These are phyloP conservation scores for Piprites chloris DNA, from an alignment of 2,113 vertebrate genomes.

Conservation along the genomic window DNA sequence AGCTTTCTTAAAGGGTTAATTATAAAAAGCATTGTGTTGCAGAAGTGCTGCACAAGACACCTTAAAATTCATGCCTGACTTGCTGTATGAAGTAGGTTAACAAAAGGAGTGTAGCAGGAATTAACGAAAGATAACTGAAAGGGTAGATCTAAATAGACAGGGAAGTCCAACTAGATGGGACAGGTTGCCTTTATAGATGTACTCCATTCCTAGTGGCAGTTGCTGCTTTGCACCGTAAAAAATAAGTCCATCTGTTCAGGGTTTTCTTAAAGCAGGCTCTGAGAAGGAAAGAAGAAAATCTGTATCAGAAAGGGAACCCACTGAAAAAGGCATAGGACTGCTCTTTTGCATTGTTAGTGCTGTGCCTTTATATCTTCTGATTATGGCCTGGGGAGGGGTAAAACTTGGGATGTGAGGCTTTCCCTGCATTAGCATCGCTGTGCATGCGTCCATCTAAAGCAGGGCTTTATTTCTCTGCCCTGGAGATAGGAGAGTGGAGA, in stretches of 20 bases:
- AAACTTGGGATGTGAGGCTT: neutral
- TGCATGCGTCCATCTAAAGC: neutral
- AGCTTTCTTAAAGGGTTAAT: neutral
- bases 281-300: neutral
- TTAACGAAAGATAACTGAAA: neutral
- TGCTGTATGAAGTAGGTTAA: neutral
- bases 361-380: neutral
- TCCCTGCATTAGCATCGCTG: neutral
- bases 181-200: neutral
- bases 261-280: neutral
- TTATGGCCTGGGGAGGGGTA: neutral
- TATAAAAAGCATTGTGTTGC: neutral
- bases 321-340: neutral
- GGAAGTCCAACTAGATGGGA: neutral
- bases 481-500: neutral
- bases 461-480: neutral
- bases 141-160: neutral
- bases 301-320: neutral
- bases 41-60: neutral
- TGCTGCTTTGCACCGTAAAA: neutral
- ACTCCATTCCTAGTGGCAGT: neutral
- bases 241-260: neutral
- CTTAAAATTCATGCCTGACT: neutral
- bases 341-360: neutral
- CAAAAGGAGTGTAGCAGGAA: neutral